These are phyloP conservation scores for Timandra comae DNA, from an alignment of 2,888 invertebrate genomes.

Conservation along the genomic window DNA sequence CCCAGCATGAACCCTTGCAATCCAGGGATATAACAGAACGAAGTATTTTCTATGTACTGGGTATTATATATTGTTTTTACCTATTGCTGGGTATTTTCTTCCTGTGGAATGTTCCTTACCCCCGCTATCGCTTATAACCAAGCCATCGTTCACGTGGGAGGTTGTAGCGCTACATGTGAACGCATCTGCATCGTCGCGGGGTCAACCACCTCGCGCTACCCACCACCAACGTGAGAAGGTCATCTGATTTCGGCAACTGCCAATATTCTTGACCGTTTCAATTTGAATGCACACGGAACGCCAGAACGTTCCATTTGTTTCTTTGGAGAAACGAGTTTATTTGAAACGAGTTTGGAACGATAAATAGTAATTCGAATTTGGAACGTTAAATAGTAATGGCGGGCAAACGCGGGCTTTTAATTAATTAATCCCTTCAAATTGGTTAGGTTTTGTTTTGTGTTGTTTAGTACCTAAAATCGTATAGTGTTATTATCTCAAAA, in stretches of 20 bases:
- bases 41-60: too few species aligned
- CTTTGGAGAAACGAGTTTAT: constrained; percentile 20
- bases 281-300: constrained; percentile 19
- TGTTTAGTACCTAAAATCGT: constrained; percentile 4
- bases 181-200: constrained; percentile 66
- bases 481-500: too few species aligned
- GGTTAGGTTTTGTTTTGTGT: not conserved
- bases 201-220: constrained; percentile 45
- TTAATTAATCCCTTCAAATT: not conserved
- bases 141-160: constrained; percentile 54
- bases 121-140: constrained; percentile 32
- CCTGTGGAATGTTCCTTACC: too few species aligned
- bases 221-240: constrained; percentile 63
- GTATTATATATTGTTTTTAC: too few species aligned
- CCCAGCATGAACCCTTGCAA: too few species aligned
- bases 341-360: constrained; percentile 3
- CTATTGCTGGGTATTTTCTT: too few species aligned
- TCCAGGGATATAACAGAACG: too few species aligned
- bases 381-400: not conserved
- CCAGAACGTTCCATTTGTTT: constrained; percentile 18
- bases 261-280: constrained; percentile 30
- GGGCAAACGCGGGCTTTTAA: not conserved
- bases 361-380: too few species aligned
- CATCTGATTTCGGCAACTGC: constrained; percentile 61
- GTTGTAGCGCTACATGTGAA: constrained; percentile 70